phyloP scores from a whole-genome alignment of 2,797 vertebrate genomes.

The Pseudochromis fuscus region DNA sequence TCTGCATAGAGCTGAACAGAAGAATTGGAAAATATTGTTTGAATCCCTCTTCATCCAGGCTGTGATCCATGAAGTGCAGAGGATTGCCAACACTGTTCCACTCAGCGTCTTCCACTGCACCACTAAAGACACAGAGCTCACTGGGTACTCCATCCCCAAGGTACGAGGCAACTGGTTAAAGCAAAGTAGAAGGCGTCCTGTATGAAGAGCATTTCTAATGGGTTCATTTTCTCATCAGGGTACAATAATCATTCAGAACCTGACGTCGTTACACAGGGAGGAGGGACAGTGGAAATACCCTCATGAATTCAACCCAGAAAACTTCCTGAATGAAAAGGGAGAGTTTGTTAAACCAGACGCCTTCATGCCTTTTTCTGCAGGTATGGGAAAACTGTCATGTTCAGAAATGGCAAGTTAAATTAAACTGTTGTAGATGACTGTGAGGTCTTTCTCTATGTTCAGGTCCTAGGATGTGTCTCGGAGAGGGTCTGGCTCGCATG shows the following conservation, averaged over 20 bases:
- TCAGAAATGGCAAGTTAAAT: neutral
- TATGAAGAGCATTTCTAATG: neutral
- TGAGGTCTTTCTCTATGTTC: neutral
- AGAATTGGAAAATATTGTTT: neutral
- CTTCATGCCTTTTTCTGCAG: constrained; percentile 78
- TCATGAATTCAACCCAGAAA: constrained; percentile 75
- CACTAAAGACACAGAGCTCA: constrained; percentile 81
- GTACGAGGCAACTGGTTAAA: constrained; percentile 52
- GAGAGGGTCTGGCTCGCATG: constrained; percentile 84
- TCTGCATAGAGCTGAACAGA: no score
- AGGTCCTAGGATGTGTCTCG: constrained; percentile 82
- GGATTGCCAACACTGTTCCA: constrained; percentile 77
- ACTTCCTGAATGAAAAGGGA: constrained; percentile 76
- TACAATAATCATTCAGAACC: constrained; percentile 79
- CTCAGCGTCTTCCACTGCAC: constrained; percentile 82
- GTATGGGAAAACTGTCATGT: constrained; percentile 25
- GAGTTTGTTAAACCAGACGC: constrained; percentile 75
- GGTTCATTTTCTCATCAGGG: constrained; percentile 58
- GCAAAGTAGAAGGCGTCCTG: neutral
- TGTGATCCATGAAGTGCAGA: constrained; percentile 84
- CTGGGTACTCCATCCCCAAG: constrained; percentile 84
- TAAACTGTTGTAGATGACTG: neutral
- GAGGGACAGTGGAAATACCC: constrained; percentile 78
- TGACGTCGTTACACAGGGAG: constrained; percentile 70
- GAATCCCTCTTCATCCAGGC: constrained; percentile 66